Evolutionary conservation across 2,888 invertebrate species (phyloP).

Genomic region (Cecidostiba fungosa): DNA sequence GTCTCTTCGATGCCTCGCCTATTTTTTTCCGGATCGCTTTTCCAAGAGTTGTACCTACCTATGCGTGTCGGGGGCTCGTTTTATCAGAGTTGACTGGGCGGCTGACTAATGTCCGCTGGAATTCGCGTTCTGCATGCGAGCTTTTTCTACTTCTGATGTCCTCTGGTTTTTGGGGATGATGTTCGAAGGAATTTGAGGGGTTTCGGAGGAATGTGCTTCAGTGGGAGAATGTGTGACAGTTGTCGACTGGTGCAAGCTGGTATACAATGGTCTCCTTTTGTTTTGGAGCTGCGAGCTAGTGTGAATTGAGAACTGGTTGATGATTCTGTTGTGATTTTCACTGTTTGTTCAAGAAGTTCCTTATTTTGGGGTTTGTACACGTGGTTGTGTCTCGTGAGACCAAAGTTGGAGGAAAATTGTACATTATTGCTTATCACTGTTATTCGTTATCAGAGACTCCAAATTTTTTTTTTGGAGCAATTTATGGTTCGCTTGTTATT

Average conservation of each 20-base stretch:
- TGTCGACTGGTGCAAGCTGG: slow-evolving; percentile 1
- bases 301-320: not conserved
- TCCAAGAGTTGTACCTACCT: no score
- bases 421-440: not conserved
- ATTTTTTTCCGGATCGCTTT: not conserved
- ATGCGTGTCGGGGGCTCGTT: not conserved
- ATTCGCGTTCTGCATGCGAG: slow-evolving; percentile 36
- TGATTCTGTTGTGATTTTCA: not conserved
- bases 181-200: not conserved
- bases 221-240: not conserved
- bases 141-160: not conserved
- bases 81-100: not conserved
- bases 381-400: not conserved
- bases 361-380: not conserved
- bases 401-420: not conserved
- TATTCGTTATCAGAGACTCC: not conserved
- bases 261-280: slow-evolving; percentile 31
- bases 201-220: not conserved
- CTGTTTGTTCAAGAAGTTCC: no score
- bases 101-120: slow-evolving; percentile 47
- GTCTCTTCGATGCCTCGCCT: not conserved
- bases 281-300: not conserved
- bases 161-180: not conserved
- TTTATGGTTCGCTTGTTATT: no score
- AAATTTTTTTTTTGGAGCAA: not conserved